Percentiles rank a stretch among this genome's conserved stretches.
These are phyloP conservation scores for Drosophila quadrilineata DNA, from an alignment of 1,140 invertebrate species.

Conservation along the genomic window DNA sequence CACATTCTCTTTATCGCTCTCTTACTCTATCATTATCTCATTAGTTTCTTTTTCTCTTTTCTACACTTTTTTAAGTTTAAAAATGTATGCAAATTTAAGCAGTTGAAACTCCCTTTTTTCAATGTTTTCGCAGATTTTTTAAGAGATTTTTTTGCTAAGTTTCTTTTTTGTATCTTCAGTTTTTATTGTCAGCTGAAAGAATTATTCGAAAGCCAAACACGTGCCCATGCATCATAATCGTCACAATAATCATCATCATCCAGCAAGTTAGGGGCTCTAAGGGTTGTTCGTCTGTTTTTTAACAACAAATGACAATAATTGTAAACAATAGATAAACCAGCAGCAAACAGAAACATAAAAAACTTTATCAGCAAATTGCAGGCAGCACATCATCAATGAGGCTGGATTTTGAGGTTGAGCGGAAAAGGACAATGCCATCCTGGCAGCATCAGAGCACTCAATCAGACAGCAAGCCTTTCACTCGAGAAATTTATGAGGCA, in stretches of 20 bases:
- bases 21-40: neutral
- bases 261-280: neutral
- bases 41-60: neutral
- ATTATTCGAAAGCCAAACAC: slow-evolving; percentile 44
- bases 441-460: slow-evolving; percentile 33
- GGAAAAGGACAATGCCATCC: slow-evolving; percentile 14
- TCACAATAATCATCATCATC: neutral
- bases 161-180: too few species aligned
- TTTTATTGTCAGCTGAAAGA: slow-evolving; percentile 8
- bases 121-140: neutral
- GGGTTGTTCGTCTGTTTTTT: slow-evolving; percentile 25
- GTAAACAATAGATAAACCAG: slow-evolving; percentile 49
- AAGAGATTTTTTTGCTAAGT: neutral
- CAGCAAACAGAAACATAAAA: neutral
- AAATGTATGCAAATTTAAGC: slow-evolving; percentile 16
- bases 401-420: slow-evolving; percentile 12
- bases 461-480: slow-evolving; percentile 43
- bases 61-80: slow-evolving; percentile 8
- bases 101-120: too few species aligned
- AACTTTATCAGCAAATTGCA: slow-evolving; percentile 37
- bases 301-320: slow-evolving; percentile 34
- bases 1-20: neutral
- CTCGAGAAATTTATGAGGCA: slow-evolving; percentile 12
- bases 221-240: slow-evolving; percentile 29
- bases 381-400: slow-evolving; percentile 39